Evolutionary conservation across 1,140 invertebrate species (phyloP).

Genomic region (Rhagoletis pomonella): DNA sequence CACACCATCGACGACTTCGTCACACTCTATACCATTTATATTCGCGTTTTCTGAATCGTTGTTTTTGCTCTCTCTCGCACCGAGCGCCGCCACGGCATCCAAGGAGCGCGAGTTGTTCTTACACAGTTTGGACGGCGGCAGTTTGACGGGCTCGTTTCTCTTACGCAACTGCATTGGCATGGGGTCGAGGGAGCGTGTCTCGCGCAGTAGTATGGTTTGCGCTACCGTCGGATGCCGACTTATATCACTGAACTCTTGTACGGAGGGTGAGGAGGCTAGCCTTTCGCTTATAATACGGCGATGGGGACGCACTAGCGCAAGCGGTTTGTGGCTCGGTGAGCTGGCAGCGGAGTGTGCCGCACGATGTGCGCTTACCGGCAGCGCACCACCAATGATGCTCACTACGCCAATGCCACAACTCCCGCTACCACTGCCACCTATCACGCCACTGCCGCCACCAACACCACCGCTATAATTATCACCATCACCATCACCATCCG

Average conservation of each 20-base stretch:
- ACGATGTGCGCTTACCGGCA: conserved; percentile 63
- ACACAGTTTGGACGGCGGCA: conserved; percentile 70
- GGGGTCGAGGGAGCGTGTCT: conserved; percentile 70
- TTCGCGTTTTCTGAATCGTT: not conserved
- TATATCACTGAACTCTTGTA: conserved; percentile 56
- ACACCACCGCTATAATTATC: conserved; percentile 57
- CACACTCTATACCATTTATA: not conserved
- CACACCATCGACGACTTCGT: not conserved
- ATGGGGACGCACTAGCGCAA: conserved; percentile 72
- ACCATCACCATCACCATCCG: conserved; percentile 54
- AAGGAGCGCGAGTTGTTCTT: conserved; percentile 72
- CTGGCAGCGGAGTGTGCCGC: conserved; percentile 55
- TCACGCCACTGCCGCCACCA: conserved; percentile 55
- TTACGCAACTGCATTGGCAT: conserved; percentile 69
- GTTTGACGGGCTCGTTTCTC: conserved; percentile 65
- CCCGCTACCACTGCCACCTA: conserved; percentile 36
- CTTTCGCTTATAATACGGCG: conserved; percentile 69
- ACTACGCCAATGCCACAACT: conserved; percentile 40
- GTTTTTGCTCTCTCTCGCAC: conserved; percentile 57
- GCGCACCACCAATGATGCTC: conserved; percentile 55
- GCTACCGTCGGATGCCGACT: conserved; percentile 50
- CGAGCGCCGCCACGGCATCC: conserved; percentile 69
- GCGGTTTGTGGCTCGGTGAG: conserved; percentile 67
- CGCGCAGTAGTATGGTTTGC: conserved; percentile 63
- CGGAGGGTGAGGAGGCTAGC: conserved; percentile 56